Base-by-base conservation (phyloP, 2,888 invertebrate genomes). In the Hypselothyrea guttata region DNA sequence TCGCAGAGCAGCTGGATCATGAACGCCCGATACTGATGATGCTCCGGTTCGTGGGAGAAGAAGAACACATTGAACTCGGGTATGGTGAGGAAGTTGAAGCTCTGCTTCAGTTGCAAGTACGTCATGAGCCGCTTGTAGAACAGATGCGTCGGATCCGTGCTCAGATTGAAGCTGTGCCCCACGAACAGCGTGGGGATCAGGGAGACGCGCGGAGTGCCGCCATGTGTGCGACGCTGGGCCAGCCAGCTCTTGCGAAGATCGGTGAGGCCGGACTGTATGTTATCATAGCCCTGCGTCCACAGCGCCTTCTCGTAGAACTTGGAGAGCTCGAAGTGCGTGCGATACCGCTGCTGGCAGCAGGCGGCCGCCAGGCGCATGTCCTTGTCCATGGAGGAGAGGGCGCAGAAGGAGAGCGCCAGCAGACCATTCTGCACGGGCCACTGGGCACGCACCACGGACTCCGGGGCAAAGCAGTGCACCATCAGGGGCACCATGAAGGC, bases 31-130 rank as follows among this genome's bases (percentile, higher is more conserved):
- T 96, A 94, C 0, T 92, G 92, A 13, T 92, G 91, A 49, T 93
- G 91, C 72, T 94, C 92, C 0, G 95, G 91, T 53, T 95, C 94
- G 7, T 94, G 92, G 63, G 95, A 96, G 86, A 96, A 94, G 85
- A 97, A 94, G 31, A 97, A 92, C 47, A 94, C 94, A 60, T 96
- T 93, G 84, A 97, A 94, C 87, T 98, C 97, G 0, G 98, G 98
- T n/a, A 98, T 94, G 2, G 93, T 92, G 9, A 92, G 92, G 11
- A 97, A 91, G 86, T 97, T 94, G 11, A 97, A 92, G 7, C 92
- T 92, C 8, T 94, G 93, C 88, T 96, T 97, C 1, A 95, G 93
- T 81, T 95, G 92, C 31, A 97, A 90, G 88, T 94, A 96, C 78
- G 93, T 92, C 86, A 94, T 94, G n/a, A 98, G 91, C 0, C 94